A percentile compares a stretch with the other conserved stretches of the same genome.
These are phyloP conservation scores for Hippocampus mohnikei DNA, from an alignment of 2,113 vertebrate species.

Conservation along the genomic window DNA sequence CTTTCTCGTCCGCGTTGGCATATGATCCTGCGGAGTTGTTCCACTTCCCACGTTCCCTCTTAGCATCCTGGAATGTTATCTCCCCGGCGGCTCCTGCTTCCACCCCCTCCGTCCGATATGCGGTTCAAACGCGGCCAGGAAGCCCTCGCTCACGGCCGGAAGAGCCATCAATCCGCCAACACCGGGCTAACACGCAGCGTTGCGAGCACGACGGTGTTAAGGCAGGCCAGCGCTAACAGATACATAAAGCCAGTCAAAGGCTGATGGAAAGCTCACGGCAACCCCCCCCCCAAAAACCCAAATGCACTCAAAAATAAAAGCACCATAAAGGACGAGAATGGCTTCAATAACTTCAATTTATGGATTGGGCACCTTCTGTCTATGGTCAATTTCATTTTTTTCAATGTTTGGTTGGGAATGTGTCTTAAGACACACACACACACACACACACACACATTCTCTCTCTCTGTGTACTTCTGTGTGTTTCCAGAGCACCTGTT, in stretches of 20 bases:
- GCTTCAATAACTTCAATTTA: too few species aligned
- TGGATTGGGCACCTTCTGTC: too few species aligned
- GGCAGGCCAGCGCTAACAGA: conserved; percentile 18
- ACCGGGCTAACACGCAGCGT: conserved; percentile 25
- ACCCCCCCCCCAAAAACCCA: neutral
- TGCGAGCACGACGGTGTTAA: conserved; percentile 1
- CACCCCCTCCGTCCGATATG: conserved; percentile 65
- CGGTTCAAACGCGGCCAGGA: conserved; percentile 67
- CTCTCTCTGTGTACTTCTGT: conserved; percentile 25
- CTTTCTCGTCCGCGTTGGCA: conserved; percentile 38
- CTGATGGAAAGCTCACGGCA: neutral
- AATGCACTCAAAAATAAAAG: neutral
- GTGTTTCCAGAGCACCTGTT: conserved; percentile 56
- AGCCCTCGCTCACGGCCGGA: conserved; percentile 51
- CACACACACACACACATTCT: too few species aligned
- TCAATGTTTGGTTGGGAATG: conserved; percentile 10
- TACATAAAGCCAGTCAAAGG: conserved; percentile 6
- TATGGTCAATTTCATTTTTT: too few species aligned
- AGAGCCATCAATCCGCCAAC: conserved; percentile 65
- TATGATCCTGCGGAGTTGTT: conserved; percentile 43
- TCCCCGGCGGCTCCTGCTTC: conserved; percentile 42
- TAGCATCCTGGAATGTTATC: conserved; percentile 69
- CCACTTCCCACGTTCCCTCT: conserved; percentile 61
- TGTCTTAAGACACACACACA: neutral
- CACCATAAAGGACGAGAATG: neutral